Conservation (phyloP, 2,888 invertebrate genomes). For the Gandaritis pyraliata region DNA sequence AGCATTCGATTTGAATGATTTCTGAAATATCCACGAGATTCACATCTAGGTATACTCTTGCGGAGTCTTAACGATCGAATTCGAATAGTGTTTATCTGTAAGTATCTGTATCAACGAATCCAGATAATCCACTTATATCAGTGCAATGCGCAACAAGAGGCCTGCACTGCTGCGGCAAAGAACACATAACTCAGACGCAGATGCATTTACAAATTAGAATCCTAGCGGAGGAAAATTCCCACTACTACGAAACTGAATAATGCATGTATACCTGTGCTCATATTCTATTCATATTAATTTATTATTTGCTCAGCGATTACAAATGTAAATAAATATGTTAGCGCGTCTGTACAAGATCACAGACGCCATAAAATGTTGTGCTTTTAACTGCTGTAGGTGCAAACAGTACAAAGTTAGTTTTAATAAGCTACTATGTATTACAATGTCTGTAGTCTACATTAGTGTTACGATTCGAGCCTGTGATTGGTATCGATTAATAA, state of each 20-base stretch:
- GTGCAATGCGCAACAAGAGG: conserved; percentile 2
- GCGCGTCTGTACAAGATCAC: conserved; percentile 44
- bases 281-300: not conserved
- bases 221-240: not conserved
- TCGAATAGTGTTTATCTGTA: not conserved
- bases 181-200: not conserved
- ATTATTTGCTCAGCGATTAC: conserved; percentile 8
- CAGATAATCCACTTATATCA: conserved; percentile 1
- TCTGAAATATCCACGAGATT: no score
- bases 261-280: no score
- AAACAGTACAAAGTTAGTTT: no score
- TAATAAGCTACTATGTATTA: no score
- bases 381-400: conserved; percentile 35
- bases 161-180: not conserved
- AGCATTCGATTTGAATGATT: no score
- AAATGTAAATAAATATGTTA: conserved; percentile 52
- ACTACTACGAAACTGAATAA: no score
- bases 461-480: no score
- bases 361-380: conserved; percentile 42
- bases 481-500: no score
- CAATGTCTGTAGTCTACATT: no score
- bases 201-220: not conserved
- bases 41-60: no score
- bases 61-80: no score
- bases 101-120: no score